phyloP scores from a whole-genome alignment of 2,113 vertebrate genomes.

The Paedocypris sp. region DNA sequence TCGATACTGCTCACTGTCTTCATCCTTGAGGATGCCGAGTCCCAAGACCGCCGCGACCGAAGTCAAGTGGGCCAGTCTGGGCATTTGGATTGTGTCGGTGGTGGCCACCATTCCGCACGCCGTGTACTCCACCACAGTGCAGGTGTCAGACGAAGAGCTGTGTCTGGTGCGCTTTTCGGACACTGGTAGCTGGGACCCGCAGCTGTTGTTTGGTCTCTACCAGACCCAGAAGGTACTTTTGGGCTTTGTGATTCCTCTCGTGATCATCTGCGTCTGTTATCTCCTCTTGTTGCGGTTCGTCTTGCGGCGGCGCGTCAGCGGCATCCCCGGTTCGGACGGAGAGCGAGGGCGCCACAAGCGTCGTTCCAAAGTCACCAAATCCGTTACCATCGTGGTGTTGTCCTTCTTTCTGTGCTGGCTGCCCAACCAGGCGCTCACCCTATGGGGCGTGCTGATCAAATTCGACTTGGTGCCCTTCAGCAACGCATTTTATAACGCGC shows the following conservation, averaged over 20 bases:
- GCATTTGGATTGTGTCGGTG: constrained; percentile 62
- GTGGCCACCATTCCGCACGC: constrained; percentile 64
- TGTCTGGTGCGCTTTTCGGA: constrained; percentile 67
- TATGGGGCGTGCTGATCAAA: constrained; percentile 69
- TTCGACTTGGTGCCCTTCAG: constrained; percentile 66
- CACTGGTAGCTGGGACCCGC: constrained; percentile 57
- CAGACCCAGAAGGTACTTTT: constrained; percentile 67
- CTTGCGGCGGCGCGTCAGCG: constrained; percentile 40
- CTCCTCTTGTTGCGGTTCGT: constrained; percentile 65
- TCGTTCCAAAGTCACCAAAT: constrained; percentile 62
- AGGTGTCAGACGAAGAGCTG: constrained; percentile 64
- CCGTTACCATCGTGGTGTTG: constrained; percentile 62
- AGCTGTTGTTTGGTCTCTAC: constrained; percentile 67
- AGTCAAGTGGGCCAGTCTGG: constrained; percentile 57
- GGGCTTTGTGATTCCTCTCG: constrained; percentile 61
- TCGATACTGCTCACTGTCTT: constrained; percentile 59
- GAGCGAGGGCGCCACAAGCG: constrained; percentile 50
- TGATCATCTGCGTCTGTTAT: constrained; percentile 63
- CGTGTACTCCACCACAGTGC: constrained; percentile 41
- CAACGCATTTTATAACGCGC: constrained; percentile 65
- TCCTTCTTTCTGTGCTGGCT: constrained; percentile 73
- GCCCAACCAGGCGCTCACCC: constrained; percentile 67
- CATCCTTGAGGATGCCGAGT: constrained; percentile 54
- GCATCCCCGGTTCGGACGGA: constrained; percentile 39
- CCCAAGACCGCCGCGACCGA: constrained; percentile 32